Base-by-base conservation (phyloP, 2,888 invertebrate genomes). In the Baronia brevicornis region DNA sequence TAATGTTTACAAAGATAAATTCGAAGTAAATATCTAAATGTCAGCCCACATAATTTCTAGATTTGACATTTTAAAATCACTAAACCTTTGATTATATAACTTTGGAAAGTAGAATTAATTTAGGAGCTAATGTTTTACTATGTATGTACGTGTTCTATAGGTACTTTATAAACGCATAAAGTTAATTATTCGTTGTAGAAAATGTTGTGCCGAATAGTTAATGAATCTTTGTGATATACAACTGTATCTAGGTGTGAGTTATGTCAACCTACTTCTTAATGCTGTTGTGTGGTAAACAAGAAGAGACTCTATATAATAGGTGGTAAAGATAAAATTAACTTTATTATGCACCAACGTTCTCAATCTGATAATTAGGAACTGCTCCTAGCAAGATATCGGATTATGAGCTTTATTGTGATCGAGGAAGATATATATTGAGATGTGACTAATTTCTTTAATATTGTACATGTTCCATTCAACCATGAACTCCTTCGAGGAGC, bases 211-310 rank as follows among this genome's bases (percentile, higher is more conserved):
- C 57, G 54, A 71, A 60, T 65, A 71, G 64, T 67, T 74, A 75
- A 77, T 78, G 72, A 73, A 71, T 68, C 73, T 75, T 67, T 68
- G 70, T 79, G 71, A 78, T 78, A 70, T 73, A 72, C 78, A 72
- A 67, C 69, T 68, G 64, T 74, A 69, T 60, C 65, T 69, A 69
- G 67, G 68, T 65, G 67, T 71, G 74, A 70, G 74, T 78, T 77
- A 74, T 77, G 73, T 79, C 79, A 80, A 79, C 82, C 80, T 79
- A 80, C 79, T 75, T 80, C 64, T 69, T 70, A 78, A 78, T 78
- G 77, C 58, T 71, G 70, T 45, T 37, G 49, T 50, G 46, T 50
- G 50, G 54, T 61, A 63, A 52, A 51, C 64, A 53, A 69, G 71
- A 69, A 55, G 54, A 55, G 44, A 73, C 78, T 62, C 64, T 79